Evolutionary conservation across 2,113 vertebrate genomes (phyloP).

Genomic region (Bubo bubo): DNA sequence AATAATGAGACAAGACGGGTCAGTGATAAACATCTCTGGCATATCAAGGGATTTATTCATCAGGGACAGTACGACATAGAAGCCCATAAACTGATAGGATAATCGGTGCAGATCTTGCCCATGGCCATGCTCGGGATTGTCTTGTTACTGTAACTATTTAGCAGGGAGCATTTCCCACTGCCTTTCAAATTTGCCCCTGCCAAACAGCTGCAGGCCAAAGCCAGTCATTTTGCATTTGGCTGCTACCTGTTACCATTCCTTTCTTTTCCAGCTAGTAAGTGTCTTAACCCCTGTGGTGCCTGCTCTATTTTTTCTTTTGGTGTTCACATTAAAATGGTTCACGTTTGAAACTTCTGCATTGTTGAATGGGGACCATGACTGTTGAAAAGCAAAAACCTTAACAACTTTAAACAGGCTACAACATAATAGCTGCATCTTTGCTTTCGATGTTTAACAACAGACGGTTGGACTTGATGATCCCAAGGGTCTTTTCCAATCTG

Average conservation of each 20-base stretch:
- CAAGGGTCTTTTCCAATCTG: too few species aligned
- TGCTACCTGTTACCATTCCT: constrained; percentile 27
- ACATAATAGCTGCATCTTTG: not conserved
- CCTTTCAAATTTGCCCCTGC: not conserved
- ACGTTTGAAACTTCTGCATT: not conserved
- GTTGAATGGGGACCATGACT: not conserved
- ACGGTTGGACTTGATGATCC: too few species aligned
- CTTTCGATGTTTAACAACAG: not conserved
- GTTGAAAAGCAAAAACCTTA: not conserved
- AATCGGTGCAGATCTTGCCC: not conserved
- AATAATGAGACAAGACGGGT: rapidly evolving
- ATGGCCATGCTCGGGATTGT: not conserved
- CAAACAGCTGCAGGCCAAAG: constrained; percentile 8
- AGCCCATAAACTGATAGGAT: not conserved
- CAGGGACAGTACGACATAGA: not conserved
- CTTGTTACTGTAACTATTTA: not conserved
- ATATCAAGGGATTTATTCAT: not conserved
- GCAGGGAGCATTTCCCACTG: not conserved
- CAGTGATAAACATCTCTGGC: not conserved
- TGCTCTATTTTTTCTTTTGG: not conserved
- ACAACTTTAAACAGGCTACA: not conserved
- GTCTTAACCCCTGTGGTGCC: not conserved
- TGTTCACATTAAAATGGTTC: not conserved
- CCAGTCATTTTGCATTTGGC: constrained; percentile 6
- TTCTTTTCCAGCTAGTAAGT: not conserved